Evolutionary conservation across 2,797 vertebrate species (phyloP), one percentile per base, ranked within the genome.

Genomic region (Typhlichthys eigenmanni): DNA sequence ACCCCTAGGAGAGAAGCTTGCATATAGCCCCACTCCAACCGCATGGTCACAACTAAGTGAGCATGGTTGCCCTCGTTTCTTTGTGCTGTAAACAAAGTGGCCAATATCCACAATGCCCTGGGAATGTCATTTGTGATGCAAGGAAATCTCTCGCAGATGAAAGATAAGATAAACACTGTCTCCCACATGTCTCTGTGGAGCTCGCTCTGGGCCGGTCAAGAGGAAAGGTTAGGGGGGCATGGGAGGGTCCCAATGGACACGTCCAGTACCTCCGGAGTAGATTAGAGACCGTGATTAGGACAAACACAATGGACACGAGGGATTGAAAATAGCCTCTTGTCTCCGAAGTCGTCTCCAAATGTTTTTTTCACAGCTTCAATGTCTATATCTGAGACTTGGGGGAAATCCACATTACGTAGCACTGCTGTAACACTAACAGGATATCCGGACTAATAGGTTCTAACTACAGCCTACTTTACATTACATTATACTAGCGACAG

Each of bases 391-490:
- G 58, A 73, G 60, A 79, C 76, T 69, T 45, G 69, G 57, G 78
- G 72, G 66, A 79, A 83, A 78, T 80, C 65, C 69, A 70, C 62
- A n/a, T 66, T 68, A 50, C 13, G 59, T 51, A 9, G 69, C 71
- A 34, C 47, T 58, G 66, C 24, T 4, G 24, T 4, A 4, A 43
- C 77, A 85, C 68, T 29, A 88, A 89, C 92, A 91, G 90, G 88
- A 89, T 84, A 75, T 43, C 24, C 52, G 38, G 58, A 48, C 55
- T 79, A 84, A 89, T 76, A 60, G 57, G 55, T 68, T 65, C 48
- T 63, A 59, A 56, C 29, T 59, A 73, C 69, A 60, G 61, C 68
- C 72, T 60, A 51, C 24, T 8, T 60, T 69, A 64, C 45, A 61
- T 55, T 14, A 43, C 49, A 72, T 78, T 46, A 75, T 62, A 70